phyloP scores from a whole-genome alignment of 2,888 invertebrate species.

The Smittia sp. region DNA sequence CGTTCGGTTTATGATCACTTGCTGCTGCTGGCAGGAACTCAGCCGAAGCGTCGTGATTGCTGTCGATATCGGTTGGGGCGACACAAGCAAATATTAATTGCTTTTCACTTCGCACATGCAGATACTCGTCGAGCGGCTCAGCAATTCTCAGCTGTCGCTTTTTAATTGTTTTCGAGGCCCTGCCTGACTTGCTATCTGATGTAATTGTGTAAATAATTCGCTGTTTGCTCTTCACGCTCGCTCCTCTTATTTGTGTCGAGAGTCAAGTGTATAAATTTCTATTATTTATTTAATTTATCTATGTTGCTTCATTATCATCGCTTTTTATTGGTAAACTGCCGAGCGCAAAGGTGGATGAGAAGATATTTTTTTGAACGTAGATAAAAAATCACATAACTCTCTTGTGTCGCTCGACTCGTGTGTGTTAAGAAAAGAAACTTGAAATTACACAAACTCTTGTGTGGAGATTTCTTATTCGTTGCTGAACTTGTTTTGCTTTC shows the following conservation, averaged over 20 bases:
- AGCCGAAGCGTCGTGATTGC: too few species aligned
- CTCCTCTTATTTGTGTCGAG: background rate
- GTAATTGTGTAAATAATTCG: slow-evolving; percentile 31
- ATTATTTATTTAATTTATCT: slow-evolving; percentile 29
- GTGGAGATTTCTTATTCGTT: slow-evolving; percentile 34
- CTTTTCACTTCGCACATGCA: background rate
- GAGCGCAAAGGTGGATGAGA: background rate
- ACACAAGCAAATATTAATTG: slow-evolving; percentile 29
- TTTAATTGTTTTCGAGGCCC: slow-evolving; percentile 28
- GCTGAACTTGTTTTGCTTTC: slow-evolving; percentile 36
- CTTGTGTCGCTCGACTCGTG: slow-evolving; percentile 11
- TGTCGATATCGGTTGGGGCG: background rate
- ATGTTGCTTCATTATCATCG: slow-evolving; percentile 28
- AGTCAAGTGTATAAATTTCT: slow-evolving; percentile 14
- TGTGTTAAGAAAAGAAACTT: slow-evolving; percentile 39
- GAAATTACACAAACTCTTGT: slow-evolving; percentile 35
- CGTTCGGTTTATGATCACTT: too few species aligned
- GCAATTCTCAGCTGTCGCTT: background rate
- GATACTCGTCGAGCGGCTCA: background rate
- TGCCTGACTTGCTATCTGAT: slow-evolving; percentile 12
- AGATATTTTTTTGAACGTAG: slow-evolving; percentile 9
- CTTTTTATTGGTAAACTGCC: slow-evolving; percentile 6
- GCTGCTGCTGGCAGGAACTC: too few species aligned
- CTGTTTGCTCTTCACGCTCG: slow-evolving; percentile 23
- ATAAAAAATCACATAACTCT: slow-evolving; percentile 39